Evolutionary conservation across 2,113 vertebrate species (phyloP), one percentile per base, ranked within the genome.

Genomic region (Felis chaus): DNA sequence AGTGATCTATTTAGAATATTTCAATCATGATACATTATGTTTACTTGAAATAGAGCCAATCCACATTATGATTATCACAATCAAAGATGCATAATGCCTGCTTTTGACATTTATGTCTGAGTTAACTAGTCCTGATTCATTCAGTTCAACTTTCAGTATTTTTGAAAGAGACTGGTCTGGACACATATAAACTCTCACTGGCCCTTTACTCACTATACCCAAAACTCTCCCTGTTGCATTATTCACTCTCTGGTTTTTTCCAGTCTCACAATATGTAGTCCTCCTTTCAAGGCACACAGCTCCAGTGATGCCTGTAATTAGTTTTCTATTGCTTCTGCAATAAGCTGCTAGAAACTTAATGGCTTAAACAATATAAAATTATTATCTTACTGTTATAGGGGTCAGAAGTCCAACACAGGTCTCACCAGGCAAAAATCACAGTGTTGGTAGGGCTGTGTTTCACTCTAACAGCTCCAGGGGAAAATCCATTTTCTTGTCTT

Each of bases 121-220:
- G 36, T 85, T 96, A 79, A 97, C 31, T 89, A 78, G 82, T 36
- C 16, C 81, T 91, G n/a, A 73, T 85, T 41, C 27, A 87, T 76
- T 95, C 65, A 80, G 36, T 73, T 71, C 33, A 63, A 73, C 33
- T 39, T 96, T 19, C 5, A 91, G 10, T 57, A 93, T 85, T 91
- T 95, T 19, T 41, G 21, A 36, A 90, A 84, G 29, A 63, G 29
- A 11, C 7, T 94, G 4, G 4, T 63, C 65, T 69, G 25, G 53
- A 87, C 3, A 96, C 27, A 91, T 11, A n/a, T 76, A 71, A 80
- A 68, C 15, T 88, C 8, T 84, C 13, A 50, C 1, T 88, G 41
- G 0, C 5, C 16, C 18, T 83, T 93, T 82, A 27, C 16, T 33
- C 25, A 57, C 81, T 80, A 82, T 33, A 94, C n/a, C 61, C 45